Base-by-base conservation (phyloP, 2,888 invertebrate genomes). In the Pachliopta kotzebuea region DNA sequence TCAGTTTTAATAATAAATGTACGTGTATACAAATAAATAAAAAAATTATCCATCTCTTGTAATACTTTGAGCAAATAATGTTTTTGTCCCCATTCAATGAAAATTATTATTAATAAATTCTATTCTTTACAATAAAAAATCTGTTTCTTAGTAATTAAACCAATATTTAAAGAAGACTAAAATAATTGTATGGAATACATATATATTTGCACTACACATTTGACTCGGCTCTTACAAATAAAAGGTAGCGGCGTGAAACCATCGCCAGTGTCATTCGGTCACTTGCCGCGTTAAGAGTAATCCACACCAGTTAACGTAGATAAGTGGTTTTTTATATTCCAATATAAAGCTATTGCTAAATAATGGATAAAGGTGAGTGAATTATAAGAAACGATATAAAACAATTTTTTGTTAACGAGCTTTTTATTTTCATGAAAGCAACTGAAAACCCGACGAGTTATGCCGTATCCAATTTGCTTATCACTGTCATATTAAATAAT, bases 291-390 rank as follows among this genome's bases (percentile, higher is more conserved):
- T 20, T 23, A 61, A 55, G 23, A 24, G n/a, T 4, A 11, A 42
- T 23, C 54, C 14, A 23, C 52, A 54, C 24, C n/a, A 45, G 21
- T 26, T 49, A 17, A 29, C 49, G 26, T 54, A 21, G 54, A 53
- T 37, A 53, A 54, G 42, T 59, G 59, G n/a, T 54, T 45, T 17
- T 49, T 9, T 26, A 45, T 58, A 9, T 37, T 37, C 1, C 23
- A 23, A 23, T 56, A 20, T 14, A 14, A 42, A 42, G 18, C 4
- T 29, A 55, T 21, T 61, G 20, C 14, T 6, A 45, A 2, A 45
- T 45, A 61, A 61, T 61, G 61, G 55, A 61, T 42, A 61, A 55
- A 26, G 29, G 62, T 62, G 37, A 57, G 52, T 57, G 7, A 17
- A 7, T 52, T 9, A 8, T 45, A 45, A 24, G 18, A 23, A 26